phyloP scores from a whole-genome alignment of 2,888 invertebrate genomes.

The Cephus nigrinus region DNA sequence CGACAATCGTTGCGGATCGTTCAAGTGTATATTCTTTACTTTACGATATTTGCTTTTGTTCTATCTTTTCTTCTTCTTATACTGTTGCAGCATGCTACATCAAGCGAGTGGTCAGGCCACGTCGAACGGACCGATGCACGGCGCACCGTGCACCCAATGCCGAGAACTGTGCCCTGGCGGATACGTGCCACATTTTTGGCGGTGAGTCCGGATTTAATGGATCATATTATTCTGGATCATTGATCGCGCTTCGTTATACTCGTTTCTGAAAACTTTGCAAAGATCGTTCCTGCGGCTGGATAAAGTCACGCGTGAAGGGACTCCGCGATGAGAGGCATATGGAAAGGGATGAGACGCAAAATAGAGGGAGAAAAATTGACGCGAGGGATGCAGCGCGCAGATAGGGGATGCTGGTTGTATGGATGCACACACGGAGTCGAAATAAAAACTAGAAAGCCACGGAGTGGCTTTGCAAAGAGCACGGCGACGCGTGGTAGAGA shows the following conservation, averaged over 20 bases:
- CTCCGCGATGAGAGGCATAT: constrained; percentile 29
- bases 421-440: not conserved
- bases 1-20: not conserved
- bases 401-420: constrained; percentile 4
- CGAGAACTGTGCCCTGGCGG: constrained; percentile 61
- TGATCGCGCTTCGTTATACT: not conserved
- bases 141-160: constrained; percentile 62
- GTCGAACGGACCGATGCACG: constrained; percentile 20
- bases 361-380: constrained; percentile 8
- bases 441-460: constrained; percentile 1
- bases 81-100: constrained; percentile 1
- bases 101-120: constrained; percentile 8
- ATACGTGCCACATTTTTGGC: constrained; percentile 63
- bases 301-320: not conserved
- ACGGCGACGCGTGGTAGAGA: not conserved
- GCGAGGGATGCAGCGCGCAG: not conserved
- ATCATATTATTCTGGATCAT: not conserved
- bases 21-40: constrained; percentile 13
- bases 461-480: not conserved
- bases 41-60: not conserved
- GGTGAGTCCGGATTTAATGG: constrained; percentile 46
- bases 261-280: not conserved
- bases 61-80: not conserved
- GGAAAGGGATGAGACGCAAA: constrained; percentile 21
- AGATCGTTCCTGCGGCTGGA: not conserved